Evolutionary conservation across 1,140 invertebrate species (phyloP).

Genomic region (Nomia melanderi): DNA sequence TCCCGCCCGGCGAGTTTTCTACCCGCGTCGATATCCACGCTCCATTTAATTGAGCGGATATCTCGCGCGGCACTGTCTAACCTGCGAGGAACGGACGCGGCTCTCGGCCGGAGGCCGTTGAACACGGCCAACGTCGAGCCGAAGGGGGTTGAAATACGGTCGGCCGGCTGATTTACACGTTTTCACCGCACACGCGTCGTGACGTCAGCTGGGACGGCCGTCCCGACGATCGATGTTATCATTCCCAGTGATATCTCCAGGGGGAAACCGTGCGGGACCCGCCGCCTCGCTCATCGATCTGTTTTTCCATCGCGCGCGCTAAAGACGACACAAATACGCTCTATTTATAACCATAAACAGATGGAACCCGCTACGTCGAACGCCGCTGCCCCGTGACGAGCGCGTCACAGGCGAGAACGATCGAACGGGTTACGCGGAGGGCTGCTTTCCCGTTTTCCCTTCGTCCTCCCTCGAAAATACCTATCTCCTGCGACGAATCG

Average conservation of each 20-base stretch:
- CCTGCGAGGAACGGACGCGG: neutral
- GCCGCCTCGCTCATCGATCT: conserved; percentile 57
- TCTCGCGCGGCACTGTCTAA: too few species aligned
- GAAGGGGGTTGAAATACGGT: conserved; percentile 42
- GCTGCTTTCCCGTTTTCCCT: neutral
- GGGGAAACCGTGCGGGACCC: conserved; percentile 31
- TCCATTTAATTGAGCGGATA: conserved; percentile 14
- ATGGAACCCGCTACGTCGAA: too few species aligned
- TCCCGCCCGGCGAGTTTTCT: too few species aligned
- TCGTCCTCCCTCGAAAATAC: neutral
- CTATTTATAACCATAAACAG: conserved; percentile 43
- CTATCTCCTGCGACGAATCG: too few species aligned
- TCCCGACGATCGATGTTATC: conserved; percentile 62
- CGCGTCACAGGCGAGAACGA: neutral
- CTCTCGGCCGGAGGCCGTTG: conserved; percentile 22
- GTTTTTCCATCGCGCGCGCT: conserved; percentile 49
- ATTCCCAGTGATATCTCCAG: conserved; percentile 51
- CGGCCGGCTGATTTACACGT: conserved; percentile 46
- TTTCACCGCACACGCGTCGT: conserved; percentile 36
- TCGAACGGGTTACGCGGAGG: neutral
- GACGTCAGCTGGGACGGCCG: conserved; percentile 51
- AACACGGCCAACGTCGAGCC: conserved; percentile 13
- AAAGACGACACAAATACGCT: conserved; percentile 35
- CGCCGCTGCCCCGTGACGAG: neutral
- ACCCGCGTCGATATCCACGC: neutral